Evolutionary conservation across 2,797 vertebrate species (phyloP).

Genomic region (Acanthurus lineatus): DNA sequence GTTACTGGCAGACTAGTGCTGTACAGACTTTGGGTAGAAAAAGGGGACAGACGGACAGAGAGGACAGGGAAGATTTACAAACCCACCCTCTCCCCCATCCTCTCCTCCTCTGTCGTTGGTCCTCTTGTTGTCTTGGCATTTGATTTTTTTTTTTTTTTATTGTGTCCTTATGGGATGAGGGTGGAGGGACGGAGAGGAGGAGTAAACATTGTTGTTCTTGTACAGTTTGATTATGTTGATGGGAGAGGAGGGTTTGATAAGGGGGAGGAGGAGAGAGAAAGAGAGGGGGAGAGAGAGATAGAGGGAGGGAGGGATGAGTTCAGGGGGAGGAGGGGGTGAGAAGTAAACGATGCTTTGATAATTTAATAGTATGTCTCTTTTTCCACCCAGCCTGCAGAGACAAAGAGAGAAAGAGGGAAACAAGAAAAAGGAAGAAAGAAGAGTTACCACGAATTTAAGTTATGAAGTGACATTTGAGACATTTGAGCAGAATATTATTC

Average conservation of each 20-base stretch:
- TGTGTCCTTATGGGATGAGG: slow-evolving; percentile 39
- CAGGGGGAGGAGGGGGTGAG: slow-evolving; percentile 53
- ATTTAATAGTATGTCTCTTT: slow-evolving; percentile 88
- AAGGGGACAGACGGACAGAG: slow-evolving; percentile 45
- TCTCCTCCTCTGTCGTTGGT: slow-evolving; percentile 69
- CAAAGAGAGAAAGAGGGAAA: background rate
- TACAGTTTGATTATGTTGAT: slow-evolving; percentile 43
- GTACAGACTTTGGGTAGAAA: slow-evolving; percentile 67
- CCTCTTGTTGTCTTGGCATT: slow-evolving; percentile 69
- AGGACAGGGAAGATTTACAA: slow-evolving; percentile 32
- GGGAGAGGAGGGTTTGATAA: slow-evolving; percentile 26
- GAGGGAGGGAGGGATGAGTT: slow-evolving; percentile 53
- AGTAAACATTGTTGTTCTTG: slow-evolving; percentile 66
- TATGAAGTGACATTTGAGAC: background rate
- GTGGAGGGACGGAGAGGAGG: slow-evolving; percentile 40
- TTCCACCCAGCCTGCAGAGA: slow-evolving; percentile 86
- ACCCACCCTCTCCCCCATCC: slow-evolving; percentile 18
- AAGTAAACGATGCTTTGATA: slow-evolving; percentile 76
- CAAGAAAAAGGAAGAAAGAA: background rate
- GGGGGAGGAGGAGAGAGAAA: slow-evolving; percentile 33
- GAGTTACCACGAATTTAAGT: slow-evolving; percentile 11
- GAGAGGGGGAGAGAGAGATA: background rate
- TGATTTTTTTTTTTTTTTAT: slow-evolving; percentile 46
- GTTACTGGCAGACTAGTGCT: slow-evolving; percentile 79
- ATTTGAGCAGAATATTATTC: background rate